These are phyloP conservation scores for Oryzias javanicus DNA, from an alignment of 2,113 vertebrate genomes.

Conservation along the genomic window DNA sequence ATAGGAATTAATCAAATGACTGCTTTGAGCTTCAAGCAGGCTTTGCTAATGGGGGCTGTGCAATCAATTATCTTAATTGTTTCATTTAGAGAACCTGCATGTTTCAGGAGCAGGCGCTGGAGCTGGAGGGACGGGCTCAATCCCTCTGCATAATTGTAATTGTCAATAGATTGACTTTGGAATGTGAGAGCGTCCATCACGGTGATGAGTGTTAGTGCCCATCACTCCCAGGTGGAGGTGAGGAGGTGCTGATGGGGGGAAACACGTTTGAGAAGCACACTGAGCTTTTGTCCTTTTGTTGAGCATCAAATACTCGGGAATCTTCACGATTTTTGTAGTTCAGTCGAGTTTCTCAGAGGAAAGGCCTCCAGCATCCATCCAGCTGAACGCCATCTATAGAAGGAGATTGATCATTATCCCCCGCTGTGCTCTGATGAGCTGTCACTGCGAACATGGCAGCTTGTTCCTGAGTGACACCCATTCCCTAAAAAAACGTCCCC, in stretches of 20 bases:
- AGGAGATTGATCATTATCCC: slow-evolving; percentile 52
- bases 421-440: slow-evolving; percentile 25
- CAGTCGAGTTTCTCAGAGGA: slow-evolving; percentile 1
- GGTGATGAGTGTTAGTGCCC: slow-evolving; percentile 51
- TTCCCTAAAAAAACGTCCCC: neutral
- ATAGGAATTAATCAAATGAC: slow-evolving; percentile 75
- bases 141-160: slow-evolving; percentile 75
- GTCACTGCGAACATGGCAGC: neutral
- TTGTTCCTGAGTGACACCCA: neutral
- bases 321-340: no score
- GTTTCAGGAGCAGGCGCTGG: slow-evolving; percentile 61
- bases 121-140: slow-evolving; percentile 68
- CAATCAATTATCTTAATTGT: slow-evolving; percentile 81
- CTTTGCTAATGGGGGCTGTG: slow-evolving; percentile 76
- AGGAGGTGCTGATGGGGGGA: slow-evolving; percentile 22
- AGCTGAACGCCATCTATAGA: slow-evolving; percentile 25
- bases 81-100: slow-evolving; percentile 72
- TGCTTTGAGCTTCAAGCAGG: slow-evolving; percentile 55
- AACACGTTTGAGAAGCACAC: neutral
- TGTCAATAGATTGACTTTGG: slow-evolving; percentile 67
- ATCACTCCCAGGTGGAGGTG: slow-evolving; percentile 14
- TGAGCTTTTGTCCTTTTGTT: neutral
- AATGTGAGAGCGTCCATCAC: slow-evolving; percentile 46
- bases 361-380: slow-evolving; percentile 18
- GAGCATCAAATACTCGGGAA: neutral